phyloP scores from a whole-genome alignment of 2,113 vertebrate species.

The Platichthys flesus region DNA sequence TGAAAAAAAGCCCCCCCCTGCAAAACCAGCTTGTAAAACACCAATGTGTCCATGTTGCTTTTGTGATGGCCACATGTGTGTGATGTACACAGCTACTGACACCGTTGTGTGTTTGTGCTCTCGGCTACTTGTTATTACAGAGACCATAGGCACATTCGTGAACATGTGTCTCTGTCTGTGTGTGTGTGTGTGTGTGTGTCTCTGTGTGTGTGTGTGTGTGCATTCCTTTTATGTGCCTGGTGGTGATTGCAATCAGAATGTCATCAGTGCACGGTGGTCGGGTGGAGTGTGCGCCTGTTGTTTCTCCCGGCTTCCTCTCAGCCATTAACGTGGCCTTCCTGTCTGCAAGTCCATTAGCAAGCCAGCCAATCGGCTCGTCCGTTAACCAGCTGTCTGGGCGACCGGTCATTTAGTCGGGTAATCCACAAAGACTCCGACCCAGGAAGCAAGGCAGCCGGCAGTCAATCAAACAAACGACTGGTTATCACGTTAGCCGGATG shows the following conservation, averaged over 20 bases:
- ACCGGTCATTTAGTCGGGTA: slow-evolving; percentile 28
- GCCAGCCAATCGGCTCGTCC: slow-evolving; percentile 31
- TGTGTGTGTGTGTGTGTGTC: slow-evolving; percentile 15
- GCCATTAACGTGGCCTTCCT: slow-evolving; percentile 52
- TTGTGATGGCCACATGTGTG: neutral
- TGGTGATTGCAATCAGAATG: slow-evolving; percentile 80
- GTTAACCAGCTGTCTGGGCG: slow-evolving; percentile 39
- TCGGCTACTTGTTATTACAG: neutral
- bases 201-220: slow-evolving; percentile 6
- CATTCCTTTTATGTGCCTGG: slow-evolving; percentile 27
- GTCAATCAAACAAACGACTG: too few species aligned
- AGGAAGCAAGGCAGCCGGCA: neutral
- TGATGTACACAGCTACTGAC: neutral
- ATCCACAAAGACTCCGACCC: slow-evolving; percentile 16
- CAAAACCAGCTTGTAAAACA: neutral
- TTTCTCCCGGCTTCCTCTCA: slow-evolving; percentile 43
- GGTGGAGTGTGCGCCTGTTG: slow-evolving; percentile 43
- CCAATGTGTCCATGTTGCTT: neutral
- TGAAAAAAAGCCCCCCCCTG: neutral
- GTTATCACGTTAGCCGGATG: too few species aligned
- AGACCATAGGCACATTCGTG: neutral
- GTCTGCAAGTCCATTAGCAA: slow-evolving; percentile 52
- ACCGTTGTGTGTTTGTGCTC: neutral
- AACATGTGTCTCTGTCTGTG: neutral
- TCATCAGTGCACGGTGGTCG: slow-evolving; percentile 53